A percentile compares a stretch with the other conserved stretches of the same genome.
phyloP scores from a whole-genome alignment of 2,113 vertebrate genomes.

The Naja naja region DNA sequence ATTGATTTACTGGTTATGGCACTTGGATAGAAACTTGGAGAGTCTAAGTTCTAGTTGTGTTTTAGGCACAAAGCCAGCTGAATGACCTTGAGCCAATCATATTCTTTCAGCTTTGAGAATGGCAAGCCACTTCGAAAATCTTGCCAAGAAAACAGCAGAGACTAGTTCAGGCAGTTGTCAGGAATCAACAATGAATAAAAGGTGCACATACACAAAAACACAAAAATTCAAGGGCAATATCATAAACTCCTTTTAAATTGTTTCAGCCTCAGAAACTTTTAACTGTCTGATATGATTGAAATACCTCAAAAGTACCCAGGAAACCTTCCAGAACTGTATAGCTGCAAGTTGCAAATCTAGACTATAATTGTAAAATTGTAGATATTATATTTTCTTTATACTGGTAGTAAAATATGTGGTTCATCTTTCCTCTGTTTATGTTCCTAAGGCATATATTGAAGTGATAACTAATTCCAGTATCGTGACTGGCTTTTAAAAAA shows the following conservation, averaged over 20 bases:
- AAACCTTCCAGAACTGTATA: not conserved
- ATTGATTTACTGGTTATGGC: not conserved
- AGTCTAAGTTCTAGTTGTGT: not conserved
- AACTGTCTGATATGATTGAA: not conserved
- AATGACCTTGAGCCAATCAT: not conserved
- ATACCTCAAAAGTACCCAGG: not conserved
- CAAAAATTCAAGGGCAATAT: not conserved
- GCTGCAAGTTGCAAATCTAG: not conserved
- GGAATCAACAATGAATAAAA: not conserved
- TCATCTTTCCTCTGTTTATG: not conserved
- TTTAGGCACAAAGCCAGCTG: not conserved
- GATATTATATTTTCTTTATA: not conserved
- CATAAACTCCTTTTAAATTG: not conserved
- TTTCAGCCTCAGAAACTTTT: not conserved
- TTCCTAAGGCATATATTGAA: not conserved
- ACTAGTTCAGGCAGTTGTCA: not conserved
- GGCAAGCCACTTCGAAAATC: not conserved
- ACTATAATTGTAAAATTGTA: not conserved
- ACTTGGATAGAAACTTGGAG: not conserved
- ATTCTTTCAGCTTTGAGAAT: not conserved
- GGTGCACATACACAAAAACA: not conserved
- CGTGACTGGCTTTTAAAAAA: not conserved
- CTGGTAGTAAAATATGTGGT: not conserved
- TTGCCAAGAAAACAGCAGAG: not conserved
- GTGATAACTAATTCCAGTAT: not conserved